Evolutionary conservation across 2,888 invertebrate genomes (phyloP).

Genomic region (Gastrophysa polygoni): DNA sequence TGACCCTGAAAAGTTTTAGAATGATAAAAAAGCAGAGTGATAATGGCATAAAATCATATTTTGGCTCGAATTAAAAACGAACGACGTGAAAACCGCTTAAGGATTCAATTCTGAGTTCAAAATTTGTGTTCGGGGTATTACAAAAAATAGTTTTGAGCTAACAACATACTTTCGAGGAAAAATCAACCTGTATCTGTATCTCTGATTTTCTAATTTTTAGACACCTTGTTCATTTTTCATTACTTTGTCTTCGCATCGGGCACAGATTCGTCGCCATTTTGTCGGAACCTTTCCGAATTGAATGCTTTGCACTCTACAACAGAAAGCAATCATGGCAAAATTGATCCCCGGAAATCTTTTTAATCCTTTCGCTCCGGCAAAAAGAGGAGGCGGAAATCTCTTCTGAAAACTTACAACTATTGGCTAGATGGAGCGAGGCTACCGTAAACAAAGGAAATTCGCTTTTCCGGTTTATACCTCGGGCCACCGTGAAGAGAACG

Average conservation of each 20-base stretch:
- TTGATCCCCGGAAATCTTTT: slow-evolving; percentile 24
- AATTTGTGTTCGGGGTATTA: no score
- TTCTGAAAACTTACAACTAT: slow-evolving; percentile 3
- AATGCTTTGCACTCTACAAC: slow-evolving; percentile 19
- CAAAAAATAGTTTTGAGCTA: no score
- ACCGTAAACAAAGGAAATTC: slow-evolving; percentile 1
- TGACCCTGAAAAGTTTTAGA: no score
- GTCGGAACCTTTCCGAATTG: slow-evolving; percentile 7
- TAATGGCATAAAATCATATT: no score
- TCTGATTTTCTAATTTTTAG: no score
- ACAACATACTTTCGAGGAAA: no score
- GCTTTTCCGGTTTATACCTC: not conserved
- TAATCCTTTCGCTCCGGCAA: slow-evolving; percentile 15
- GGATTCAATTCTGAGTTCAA: no score
- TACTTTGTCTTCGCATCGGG: slow-evolving; percentile 2
- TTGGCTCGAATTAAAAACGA: no score
- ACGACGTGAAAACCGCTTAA: no score
- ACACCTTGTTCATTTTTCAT: not conserved
- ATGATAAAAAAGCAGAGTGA: no score
- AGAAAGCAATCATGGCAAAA: slow-evolving; percentile 26
- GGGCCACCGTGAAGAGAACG: no score
- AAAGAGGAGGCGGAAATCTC: not conserved
- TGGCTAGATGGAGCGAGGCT: not conserved
- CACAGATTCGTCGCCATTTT: not conserved
- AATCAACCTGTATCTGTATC: no score